Evolutionary conservation across 1,140 invertebrate species (phyloP).

Genomic region (Catajapyx aquilonaris): DNA sequence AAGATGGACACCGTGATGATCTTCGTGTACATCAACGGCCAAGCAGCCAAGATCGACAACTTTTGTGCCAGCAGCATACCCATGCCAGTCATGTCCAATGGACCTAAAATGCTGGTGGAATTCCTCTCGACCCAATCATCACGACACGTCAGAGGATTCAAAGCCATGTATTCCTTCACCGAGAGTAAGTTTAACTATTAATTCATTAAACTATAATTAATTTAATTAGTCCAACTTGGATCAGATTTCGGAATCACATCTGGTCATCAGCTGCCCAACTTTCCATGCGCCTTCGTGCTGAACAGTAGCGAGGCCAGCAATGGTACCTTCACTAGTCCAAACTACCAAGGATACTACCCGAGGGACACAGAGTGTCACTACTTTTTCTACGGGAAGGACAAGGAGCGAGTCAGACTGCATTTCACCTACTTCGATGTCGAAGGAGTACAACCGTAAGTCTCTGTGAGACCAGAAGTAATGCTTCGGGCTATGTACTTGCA

Average conservation of each 20-base stretch:
- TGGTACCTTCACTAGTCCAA: slow-evolving; percentile 31
- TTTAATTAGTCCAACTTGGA: too few relatives aligned
- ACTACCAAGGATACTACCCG: slow-evolving; percentile 34
- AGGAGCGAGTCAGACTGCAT: slow-evolving; percentile 26
- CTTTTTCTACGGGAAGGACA: slow-evolving; percentile 27
- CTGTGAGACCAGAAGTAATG: too few relatives aligned
- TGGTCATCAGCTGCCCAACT: slow-evolving; percentile 15
- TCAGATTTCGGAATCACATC: slow-evolving; percentile 18
- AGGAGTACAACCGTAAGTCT: slow-evolving; percentile 24
- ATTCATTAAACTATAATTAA: too few relatives aligned
- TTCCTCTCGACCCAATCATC: slow-evolving; percentile 49
- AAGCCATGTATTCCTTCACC: slow-evolving; percentile 64
- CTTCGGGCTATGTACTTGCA: too few relatives aligned
- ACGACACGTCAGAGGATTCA: slow-evolving; percentile 56
- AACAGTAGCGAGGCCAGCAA: slow-evolving; percentile 19
- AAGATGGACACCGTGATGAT: slow-evolving; percentile 51
- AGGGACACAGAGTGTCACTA: slow-evolving; percentile 34
- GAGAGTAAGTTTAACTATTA: slow-evolving; percentile 44
- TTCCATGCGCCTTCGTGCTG: slow-evolving; percentile 14
- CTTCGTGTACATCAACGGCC: slow-evolving; percentile 52
- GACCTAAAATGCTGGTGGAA: slow-evolving; percentile 55
- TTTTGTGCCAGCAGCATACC: slow-evolving; percentile 60
- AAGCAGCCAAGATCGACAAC: slow-evolving; percentile 55
- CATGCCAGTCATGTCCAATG: slow-evolving; percentile 73
- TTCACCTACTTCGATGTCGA: slow-evolving; percentile 32